Evolutionary conservation across 2,113 vertebrate species (phyloP).

Genomic region (Stigmatopora argus): DNA sequence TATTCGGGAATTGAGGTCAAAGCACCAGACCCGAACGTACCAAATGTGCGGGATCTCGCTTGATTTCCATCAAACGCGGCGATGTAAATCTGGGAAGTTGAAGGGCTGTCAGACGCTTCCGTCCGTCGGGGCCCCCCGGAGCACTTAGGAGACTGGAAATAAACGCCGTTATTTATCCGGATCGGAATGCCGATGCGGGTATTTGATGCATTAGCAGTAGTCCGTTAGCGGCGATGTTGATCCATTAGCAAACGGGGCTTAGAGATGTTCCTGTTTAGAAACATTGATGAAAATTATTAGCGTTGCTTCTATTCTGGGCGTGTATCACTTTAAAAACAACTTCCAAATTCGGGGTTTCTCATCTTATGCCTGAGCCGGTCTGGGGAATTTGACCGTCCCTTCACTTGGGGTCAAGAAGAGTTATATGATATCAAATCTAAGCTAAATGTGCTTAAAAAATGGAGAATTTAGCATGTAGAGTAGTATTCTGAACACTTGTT

Average conservation of each 20-base stretch:
- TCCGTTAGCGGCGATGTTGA: background rate
- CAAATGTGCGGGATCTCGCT: slow-evolving; percentile 3
- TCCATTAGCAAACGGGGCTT: background rate
- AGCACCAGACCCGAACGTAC: background rate
- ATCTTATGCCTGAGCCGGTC: too few species aligned
- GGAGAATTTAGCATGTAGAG: too few species aligned
- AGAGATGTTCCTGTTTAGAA: too few species aligned
- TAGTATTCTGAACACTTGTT: too few species aligned
- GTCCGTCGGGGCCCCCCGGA: slow-evolving; percentile 33
- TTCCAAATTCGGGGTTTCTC: too few species aligned
- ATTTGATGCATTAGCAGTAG: background rate
- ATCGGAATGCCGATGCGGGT: background rate
- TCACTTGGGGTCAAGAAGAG: too few species aligned
- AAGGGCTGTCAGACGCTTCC: slow-evolving; percentile 34
- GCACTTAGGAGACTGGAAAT: slow-evolving; percentile 9
- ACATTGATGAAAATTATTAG: too few species aligned
- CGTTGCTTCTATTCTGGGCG: too few species aligned
- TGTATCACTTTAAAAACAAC: too few species aligned
- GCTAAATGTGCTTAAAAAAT: too few species aligned
- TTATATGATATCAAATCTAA: too few species aligned
- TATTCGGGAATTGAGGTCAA: slow-evolving; percentile 38
- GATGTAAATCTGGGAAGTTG: slow-evolving; percentile 43
- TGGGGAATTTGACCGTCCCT: too few species aligned
- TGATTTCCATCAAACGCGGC: slow-evolving; percentile 31
- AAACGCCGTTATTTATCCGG: slow-evolving; percentile 14